Evolutionary conservation across 2,113 vertebrate species (phyloP).

Genomic region (Aphyosemion australe): DNA sequence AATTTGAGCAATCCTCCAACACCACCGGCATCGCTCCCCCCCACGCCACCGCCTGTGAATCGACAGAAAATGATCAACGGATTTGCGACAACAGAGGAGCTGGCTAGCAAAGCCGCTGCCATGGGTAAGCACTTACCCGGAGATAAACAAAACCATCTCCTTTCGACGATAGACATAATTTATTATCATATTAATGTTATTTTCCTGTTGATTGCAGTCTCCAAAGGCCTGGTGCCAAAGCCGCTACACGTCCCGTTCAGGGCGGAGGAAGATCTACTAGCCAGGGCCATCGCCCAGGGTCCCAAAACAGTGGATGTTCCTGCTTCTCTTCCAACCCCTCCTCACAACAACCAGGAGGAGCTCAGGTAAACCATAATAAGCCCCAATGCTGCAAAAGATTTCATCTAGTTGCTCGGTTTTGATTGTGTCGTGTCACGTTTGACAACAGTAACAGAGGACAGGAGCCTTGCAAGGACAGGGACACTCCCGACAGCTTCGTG

Average conservation of each 20-base stretch:
- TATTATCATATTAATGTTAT: no score
- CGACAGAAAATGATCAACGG: conserved; percentile 98
- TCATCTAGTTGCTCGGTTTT: conserved; percentile 2
- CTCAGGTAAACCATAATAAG: conserved; percentile 80
- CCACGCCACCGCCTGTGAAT: conserved; percentile 92
- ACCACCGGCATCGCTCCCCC: conserved; percentile 95
- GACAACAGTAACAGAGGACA: conserved; percentile 81
- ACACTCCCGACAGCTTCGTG: conserved; percentile 95
- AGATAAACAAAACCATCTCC: not conserved
- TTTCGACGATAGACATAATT: no score
- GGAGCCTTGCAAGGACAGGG: conserved; percentile 89
- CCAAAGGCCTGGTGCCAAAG: conserved; percentile 90
- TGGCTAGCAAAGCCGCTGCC: conserved; percentile 89
- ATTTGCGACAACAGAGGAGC: conserved; percentile 94
- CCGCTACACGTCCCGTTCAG: conserved; percentile 89
- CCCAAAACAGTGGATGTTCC: conserved; percentile 97
- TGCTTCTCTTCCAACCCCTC: conserved; percentile 95
- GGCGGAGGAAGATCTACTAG: conserved; percentile 90
- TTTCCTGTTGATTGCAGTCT: conserved; percentile 74
- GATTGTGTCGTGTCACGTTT: conserved; percentile 1
- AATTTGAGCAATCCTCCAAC: conserved; percentile 98
- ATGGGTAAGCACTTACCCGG: conserved; percentile 80
- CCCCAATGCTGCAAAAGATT: not conserved
- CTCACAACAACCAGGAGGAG: conserved; percentile 98
- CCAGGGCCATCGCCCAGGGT: conserved; percentile 90